phyloP scores from a whole-genome alignment of 2,888 invertebrate genomes.

The Heliconius ethilla region DNA sequence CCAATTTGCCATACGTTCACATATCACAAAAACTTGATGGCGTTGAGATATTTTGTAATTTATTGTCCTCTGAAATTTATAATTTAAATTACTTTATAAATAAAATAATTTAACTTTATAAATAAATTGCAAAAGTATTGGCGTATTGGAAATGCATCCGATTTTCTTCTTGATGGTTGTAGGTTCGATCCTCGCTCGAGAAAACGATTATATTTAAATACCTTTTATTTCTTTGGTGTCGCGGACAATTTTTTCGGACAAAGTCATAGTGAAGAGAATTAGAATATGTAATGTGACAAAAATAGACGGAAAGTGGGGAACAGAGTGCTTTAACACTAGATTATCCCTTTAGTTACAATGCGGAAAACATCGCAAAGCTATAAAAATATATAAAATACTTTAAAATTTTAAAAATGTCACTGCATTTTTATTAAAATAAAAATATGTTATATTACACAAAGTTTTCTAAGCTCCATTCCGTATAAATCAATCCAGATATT shows the following conservation, averaged over 20 bases:
- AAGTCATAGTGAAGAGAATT: too few species aligned
- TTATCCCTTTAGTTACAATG: neutral
- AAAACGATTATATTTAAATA: too few species aligned
- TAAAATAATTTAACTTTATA: neutral
- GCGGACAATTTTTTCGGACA: too few species aligned
- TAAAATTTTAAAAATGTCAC: neutral
- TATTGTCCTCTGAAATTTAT: neutral
- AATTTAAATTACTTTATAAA: neutral
- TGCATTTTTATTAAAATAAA: constrained; percentile 5
- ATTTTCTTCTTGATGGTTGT: too few species aligned
- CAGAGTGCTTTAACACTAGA: too few species aligned
- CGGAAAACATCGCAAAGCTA: neutral
- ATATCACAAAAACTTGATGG: neutral
- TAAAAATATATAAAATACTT: neutral
- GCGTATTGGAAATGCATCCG: too few species aligned
- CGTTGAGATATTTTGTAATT: neutral
- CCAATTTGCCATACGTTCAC: constrained; percentile 1
- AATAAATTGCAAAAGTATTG: too few species aligned
- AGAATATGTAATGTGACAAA: too few species aligned
- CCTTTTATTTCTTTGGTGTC: too few species aligned
- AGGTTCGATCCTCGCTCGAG: too few species aligned
- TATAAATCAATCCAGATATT: constrained; percentile 23
- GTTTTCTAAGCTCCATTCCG: constrained; percentile 14
- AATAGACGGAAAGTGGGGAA: neutral
- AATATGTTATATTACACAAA: constrained; percentile 7